These are phyloP conservation scores for Oopsacas minuta DNA, from an alignment of 37 sponge, comb jelly and placozoan genomes.

Conservation along the genomic window DNA sequence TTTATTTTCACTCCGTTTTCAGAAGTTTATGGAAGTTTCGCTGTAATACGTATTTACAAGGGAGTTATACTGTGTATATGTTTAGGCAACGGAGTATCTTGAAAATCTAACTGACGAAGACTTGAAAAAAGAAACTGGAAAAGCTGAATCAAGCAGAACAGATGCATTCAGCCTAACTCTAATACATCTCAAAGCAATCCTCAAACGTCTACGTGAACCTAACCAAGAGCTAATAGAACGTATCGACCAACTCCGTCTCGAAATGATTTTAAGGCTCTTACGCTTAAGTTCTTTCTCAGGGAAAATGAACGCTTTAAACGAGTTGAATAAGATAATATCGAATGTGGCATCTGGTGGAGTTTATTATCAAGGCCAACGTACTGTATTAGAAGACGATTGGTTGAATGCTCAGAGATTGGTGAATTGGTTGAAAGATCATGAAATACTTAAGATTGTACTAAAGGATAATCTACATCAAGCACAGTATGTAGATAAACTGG, in stretches of 20 bases:
- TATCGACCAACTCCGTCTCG: conserved; percentile 56
- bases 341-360: neutral
- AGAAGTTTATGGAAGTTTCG: too few relatives aligned
- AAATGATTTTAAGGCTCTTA: conserved; percentile 65
- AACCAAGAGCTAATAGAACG: conserved; percentile 23
- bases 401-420: conserved; percentile 21
- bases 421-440: conserved; percentile 62
- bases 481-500: conserved; percentile 93
- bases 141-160: neutral
- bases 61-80: too few relatives aligned
- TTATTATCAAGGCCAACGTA: neutral
- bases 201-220: neutral
- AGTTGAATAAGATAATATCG: conserved; percentile 30
- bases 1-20: too few relatives aligned
- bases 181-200: neutral
- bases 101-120: conserved; percentile 67
- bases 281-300: conserved; percentile 87
- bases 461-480: conserved; percentile 93
- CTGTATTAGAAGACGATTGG: neutral
- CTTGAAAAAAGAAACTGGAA: conserved; percentile 66
- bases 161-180: neutral
- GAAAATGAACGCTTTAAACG: conserved; percentile 98
- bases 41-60: too few relatives aligned
- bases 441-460: conserved; percentile 72
- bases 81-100: conserved; percentile 41